Conservation (phyloP, 2,113 vertebrate genomes). For the Suncus etruscus region DNA sequence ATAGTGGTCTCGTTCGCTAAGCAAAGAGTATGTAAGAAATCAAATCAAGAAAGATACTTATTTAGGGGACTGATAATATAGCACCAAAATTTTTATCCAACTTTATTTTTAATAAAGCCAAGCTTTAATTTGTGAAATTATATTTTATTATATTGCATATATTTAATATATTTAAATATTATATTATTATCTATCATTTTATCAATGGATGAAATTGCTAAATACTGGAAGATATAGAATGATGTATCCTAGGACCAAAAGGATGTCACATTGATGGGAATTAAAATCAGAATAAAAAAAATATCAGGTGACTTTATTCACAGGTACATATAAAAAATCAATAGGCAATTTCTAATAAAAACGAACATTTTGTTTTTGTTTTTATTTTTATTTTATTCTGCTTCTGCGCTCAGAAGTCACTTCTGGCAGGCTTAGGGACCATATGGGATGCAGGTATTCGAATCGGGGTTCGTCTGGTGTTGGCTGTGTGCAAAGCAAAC, state of each 20-base stretch:
- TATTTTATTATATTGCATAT: constrained; percentile 44
- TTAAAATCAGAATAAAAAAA: background rate
- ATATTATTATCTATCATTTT: background rate
- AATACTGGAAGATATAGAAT: background rate
- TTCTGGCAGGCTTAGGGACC: no score
- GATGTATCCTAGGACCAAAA: no score
- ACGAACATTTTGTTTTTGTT: no score
- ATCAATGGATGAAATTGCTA: background rate
- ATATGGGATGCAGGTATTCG: no score
- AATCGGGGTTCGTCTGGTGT: no score
- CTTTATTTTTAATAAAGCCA: background rate
- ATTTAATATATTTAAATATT: background rate
- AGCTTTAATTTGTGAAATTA: background rate
- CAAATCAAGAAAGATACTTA: constrained; percentile 17
- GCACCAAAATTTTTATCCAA: background rate
- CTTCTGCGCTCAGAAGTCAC: no score
- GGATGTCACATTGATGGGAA: no score
- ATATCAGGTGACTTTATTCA: no score
- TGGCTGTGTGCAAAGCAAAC: no score
- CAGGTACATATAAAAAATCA: no score
- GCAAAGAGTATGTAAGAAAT: constrained; percentile 29
- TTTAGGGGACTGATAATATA: background rate
- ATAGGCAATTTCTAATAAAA: no score
- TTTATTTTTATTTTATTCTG: no score
- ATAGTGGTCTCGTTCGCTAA: background rate